Conservation (phyloP, 2,888 invertebrate species). For the Mesopsocus fuscifrons region DNA sequence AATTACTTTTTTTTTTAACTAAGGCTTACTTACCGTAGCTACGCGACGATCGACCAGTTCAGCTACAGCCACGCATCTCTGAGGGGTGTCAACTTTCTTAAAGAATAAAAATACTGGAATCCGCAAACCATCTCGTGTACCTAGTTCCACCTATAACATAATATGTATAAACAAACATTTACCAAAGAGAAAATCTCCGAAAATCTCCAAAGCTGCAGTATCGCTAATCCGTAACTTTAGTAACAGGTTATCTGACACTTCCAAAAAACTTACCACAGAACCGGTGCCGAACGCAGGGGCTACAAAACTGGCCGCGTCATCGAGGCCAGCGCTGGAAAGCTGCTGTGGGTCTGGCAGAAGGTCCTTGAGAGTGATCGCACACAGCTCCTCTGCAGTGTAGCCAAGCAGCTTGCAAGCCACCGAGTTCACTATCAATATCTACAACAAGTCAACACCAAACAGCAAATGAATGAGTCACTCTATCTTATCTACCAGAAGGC, state of each 20-base stretch:
- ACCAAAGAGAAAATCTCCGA: conserved; percentile 4
- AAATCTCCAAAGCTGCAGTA: too few relatives aligned
- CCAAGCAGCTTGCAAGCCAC: conserved; percentile 41
- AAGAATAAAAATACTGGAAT: conserved; percentile 48
- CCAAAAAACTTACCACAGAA: conserved; percentile 30
- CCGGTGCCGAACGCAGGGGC: conserved; percentile 41
- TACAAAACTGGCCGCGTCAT: conserved; percentile 24
- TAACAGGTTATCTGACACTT: too few relatives aligned
- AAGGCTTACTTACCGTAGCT: conserved; percentile 32
- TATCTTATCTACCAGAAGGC: too few relatives aligned
- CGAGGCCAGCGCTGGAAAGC: conserved; percentile 14
- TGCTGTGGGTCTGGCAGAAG: conserved; percentile 31
- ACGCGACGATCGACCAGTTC: conserved; percentile 43
- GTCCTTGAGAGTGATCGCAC: conserved; percentile 31
- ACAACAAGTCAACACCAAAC: conserved; percentile 18
- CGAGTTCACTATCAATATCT: conserved; percentile 47
- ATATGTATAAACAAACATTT: conserved; percentile 13
- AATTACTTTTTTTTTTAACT: too few relatives aligned
- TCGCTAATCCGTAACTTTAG: too few relatives aligned
- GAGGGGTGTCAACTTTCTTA: conserved; percentile 33
- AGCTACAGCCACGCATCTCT: conserved; percentile 41
- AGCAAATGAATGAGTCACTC: too few relatives aligned
- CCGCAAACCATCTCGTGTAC: conserved; percentile 32
- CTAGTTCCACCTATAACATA: conserved; percentile 41
- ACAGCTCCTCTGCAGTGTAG: conserved; percentile 34